Conservation (phyloP, 2,888 invertebrate species). For the Eurytoma adleriae region DNA sequence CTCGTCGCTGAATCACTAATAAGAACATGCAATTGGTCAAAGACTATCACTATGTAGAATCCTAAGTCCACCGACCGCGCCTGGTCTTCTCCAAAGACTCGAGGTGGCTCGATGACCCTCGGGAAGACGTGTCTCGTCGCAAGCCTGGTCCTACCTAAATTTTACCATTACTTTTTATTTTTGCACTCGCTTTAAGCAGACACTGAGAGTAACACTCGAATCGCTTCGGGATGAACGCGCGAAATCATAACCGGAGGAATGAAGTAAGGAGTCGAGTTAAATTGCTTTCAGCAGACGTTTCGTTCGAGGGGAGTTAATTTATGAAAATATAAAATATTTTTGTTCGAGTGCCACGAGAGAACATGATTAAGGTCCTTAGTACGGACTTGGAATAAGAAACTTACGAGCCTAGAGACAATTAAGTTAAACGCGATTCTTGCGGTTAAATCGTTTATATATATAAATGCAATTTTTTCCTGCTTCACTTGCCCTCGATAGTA, state of each 20-base stretch:
- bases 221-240: background rate
- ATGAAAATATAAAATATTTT: conserved; percentile 46
- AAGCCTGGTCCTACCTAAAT: conserved; percentile 13
- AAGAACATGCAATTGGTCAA: conserved; percentile 72
- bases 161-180: background rate
- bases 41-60: conserved; percentile 67
- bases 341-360: conserved; percentile 19
- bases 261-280: background rate
- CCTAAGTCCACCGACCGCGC: conserved; percentile 58
- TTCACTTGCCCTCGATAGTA: background rate
- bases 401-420: conserved; percentile 46
- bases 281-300: background rate
- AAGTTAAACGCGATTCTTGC: conserved; percentile 38
- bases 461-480: conserved; percentile 27
- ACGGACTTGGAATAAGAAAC: conserved; percentile 24
- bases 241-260: conserved; percentile 12
- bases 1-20: conserved; percentile 59
- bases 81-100: conserved; percentile 12
- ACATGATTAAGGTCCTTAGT: conserved; percentile 13
- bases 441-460: conserved; percentile 33
- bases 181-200: conserved; percentile 51
- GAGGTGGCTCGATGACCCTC: background rate
- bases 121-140: conserved; percentile 25
- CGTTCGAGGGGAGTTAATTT: conserved; percentile 1
- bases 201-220: conserved; percentile 6